phyloP scores from a whole-genome alignment of 2,113 vertebrate species.

The Etheostoma cragini region DNA sequence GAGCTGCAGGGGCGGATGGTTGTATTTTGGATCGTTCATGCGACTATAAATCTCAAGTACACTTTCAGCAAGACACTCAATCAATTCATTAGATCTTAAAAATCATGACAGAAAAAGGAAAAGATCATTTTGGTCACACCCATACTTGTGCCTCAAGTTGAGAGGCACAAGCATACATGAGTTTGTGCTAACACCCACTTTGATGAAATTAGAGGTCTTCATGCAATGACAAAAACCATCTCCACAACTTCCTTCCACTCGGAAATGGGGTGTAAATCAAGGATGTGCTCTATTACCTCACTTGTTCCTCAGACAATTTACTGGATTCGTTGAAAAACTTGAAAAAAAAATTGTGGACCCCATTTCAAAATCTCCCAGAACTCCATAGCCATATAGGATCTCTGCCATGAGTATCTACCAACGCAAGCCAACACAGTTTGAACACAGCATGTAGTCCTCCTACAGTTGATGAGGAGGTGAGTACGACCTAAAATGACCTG shows the following conservation, averaged over 20 bases:
- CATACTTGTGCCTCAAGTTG: neutral
- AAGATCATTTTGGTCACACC: neutral
- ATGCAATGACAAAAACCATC: neutral
- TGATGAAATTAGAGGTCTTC: conserved; percentile 13
- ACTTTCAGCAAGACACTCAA: neutral
- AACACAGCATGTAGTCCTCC: neutral
- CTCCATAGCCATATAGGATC: neutral
- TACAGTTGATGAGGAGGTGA: conserved; percentile 1
- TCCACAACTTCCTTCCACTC: neutral
- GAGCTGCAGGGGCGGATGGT: neutral
- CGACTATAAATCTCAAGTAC: neutral
- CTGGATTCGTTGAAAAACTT: neutral
- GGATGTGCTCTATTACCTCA: neutral
- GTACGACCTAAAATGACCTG: neutral
- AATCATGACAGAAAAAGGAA: neutral
- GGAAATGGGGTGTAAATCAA: neutral
- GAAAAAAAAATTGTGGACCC: neutral
- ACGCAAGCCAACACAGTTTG: neutral
- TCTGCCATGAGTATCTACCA: neutral
- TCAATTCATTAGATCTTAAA: neutral
- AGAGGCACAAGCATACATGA: neutral
- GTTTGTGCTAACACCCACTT: neutral
- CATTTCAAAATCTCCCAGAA: neutral
- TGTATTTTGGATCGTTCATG: neutral
- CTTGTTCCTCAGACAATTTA: neutral